Evolutionary conservation across 1,140 invertebrate genomes (phyloP).

Genomic region (Scaptomyza pallida): DNA sequence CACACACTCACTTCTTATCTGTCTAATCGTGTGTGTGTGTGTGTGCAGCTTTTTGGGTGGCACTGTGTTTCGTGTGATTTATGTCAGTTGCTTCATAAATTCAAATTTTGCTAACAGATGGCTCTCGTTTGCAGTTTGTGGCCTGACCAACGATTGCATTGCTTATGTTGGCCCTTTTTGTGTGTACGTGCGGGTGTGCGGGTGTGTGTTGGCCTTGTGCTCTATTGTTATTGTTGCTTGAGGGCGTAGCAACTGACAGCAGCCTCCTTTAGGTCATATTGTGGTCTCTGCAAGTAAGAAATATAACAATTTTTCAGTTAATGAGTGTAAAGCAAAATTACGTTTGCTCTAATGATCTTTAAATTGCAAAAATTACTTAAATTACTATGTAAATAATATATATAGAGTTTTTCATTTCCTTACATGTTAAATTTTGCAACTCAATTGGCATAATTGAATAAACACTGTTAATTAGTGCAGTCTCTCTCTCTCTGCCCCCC

Average conservation of each 20-base stretch:
- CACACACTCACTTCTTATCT: no score
- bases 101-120: conserved; percentile 43
- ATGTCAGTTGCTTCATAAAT: conserved; percentile 40
- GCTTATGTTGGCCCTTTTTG: conserved; percentile 21
- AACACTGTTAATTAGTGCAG: conserved; percentile 29
- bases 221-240: not conserved
- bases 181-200: no score
- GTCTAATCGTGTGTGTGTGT: not conserved
- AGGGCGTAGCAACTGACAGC: not conserved
- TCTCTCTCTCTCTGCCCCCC: not conserved
- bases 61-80: conserved; percentile 33
- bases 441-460: conserved; percentile 36
- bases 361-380: conserved; percentile 10
- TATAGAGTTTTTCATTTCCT: no score
- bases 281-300: conserved; percentile 16
- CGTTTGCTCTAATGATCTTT: not conserved
- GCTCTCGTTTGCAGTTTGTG: conserved; percentile 7
- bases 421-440: conserved; percentile 10
- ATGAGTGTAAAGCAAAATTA: no score
- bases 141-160: conserved; percentile 22
- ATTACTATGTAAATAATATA: not conserved
- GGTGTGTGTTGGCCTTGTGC: conserved; percentile 14
- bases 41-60: not conserved
- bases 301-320: conserved; percentile 8
- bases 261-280: conserved; percentile 30